A percentile compares a stretch with the other conserved stretches of the same genome.
These are phyloP conservation scores for Halyomorpha halys DNA, from an alignment of 1,140 invertebrate species.

Conservation along the genomic window DNA sequence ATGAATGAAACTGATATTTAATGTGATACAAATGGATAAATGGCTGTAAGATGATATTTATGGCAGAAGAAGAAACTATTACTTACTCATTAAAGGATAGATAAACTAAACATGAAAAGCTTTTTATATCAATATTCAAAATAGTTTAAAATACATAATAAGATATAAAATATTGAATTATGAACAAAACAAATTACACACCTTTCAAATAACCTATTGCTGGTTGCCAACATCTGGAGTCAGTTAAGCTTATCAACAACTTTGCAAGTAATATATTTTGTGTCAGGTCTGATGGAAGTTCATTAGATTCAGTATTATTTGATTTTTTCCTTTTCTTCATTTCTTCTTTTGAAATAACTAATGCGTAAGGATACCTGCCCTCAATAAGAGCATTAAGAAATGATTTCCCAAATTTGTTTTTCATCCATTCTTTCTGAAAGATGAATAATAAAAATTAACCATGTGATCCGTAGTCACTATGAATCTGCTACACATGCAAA, in stretches of 20 bases:
- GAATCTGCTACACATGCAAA: too few species aligned
- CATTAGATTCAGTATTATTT: not conserved
- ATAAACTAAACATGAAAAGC: too few species aligned
- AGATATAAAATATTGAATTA: too few species aligned
- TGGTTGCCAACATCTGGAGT: not conserved
- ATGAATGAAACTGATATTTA: too few species aligned
- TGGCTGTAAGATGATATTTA: too few species aligned
- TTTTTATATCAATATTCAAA: too few species aligned
- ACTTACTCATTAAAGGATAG: too few species aligned
- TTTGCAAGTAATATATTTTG: not conserved
- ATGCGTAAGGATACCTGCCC: not conserved
- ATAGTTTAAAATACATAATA: too few species aligned
- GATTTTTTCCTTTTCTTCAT: not conserved
- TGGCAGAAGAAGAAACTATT: too few species aligned
- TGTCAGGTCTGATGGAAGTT: not conserved
- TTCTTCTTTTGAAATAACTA: not conserved
- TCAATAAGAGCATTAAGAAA: not conserved
- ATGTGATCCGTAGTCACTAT: too few species aligned
- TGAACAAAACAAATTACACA: too few species aligned
- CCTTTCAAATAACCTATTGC: not conserved
- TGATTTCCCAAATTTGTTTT: not conserved
- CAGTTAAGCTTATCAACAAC: not conserved
- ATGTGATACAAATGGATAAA: too few species aligned
- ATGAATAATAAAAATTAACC: not conserved
- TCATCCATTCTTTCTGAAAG: conserved; percentile 8